phyloP scores from a whole-genome alignment of 2,113 vertebrate species.

The Antennarius striatus region DNA sequence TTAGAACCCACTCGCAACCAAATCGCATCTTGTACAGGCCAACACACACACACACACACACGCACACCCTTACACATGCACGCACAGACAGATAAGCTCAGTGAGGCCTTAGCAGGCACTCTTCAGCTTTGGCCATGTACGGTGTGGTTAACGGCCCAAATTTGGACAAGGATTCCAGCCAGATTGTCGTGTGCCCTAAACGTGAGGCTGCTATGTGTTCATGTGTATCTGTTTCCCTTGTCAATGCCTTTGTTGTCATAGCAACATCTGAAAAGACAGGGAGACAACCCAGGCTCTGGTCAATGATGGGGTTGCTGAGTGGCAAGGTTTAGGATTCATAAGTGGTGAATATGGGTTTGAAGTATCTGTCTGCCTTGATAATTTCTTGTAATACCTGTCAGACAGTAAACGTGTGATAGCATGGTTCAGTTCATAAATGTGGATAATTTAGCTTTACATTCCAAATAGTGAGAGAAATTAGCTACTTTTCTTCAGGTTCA shows the following conservation, averaged over 20 bases:
- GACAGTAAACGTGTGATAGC: neutral
- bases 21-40: neutral
- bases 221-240: conserved; percentile 61
- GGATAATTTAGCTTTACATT: too few relatives aligned
- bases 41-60: conserved; percentile 26
- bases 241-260: conserved; percentile 67
- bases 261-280: conserved; percentile 58
- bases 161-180: conserved; percentile 90
- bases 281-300: conserved; percentile 37
- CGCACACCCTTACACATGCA: conserved; percentile 32
- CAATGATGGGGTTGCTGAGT: conserved; percentile 1
- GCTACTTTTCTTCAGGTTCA: too few relatives aligned
- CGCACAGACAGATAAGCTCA: conserved; percentile 73
- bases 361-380: neutral
- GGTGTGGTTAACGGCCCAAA: conserved; percentile 83
- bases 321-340: conserved; percentile 1
- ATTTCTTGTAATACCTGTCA: neutral
- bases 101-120: conserved; percentile 68
- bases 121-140: conserved; percentile 77
- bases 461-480: too few relatives aligned
- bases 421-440: neutral
- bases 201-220: conserved; percentile 75
- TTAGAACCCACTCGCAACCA: conserved; percentile 17
- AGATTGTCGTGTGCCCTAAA: conserved; percentile 86
- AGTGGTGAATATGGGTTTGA: conserved; percentile 17